Conservation (phyloP, 1,140 invertebrate genomes). For the Neoseiulus cucumeris region DNA sequence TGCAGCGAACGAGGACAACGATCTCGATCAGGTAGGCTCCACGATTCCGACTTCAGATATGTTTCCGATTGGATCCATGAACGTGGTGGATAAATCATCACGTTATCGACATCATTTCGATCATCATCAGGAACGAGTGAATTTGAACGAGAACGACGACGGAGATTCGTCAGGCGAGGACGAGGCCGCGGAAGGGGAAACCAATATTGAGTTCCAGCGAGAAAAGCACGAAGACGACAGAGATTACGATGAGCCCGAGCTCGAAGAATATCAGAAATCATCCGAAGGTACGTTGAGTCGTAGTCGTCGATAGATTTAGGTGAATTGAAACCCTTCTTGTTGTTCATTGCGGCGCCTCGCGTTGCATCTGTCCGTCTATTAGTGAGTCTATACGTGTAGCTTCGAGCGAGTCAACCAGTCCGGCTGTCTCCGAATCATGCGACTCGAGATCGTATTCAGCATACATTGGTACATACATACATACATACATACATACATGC, state of each 20-base stretch:
- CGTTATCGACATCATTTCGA: too few species aligned
- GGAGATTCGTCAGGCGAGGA: slow-evolving; percentile 24
- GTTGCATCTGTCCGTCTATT: too few species aligned
- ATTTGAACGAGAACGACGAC: slow-evolving; percentile 22
- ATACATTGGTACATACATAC: too few species aligned
- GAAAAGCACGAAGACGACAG: slow-evolving; percentile 19
- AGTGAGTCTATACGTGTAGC: too few species aligned
- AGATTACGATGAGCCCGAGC: slow-evolving; percentile 19
- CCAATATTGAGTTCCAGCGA: slow-evolving; percentile 4
- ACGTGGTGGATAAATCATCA: background rate
- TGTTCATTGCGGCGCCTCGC: too few species aligned
- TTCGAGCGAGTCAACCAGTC: too few species aligned
- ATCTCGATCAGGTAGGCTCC: slow-evolving; percentile 10
- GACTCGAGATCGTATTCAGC: too few species aligned
- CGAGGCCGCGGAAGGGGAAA: slow-evolving; percentile 24
- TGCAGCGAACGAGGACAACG: background rate
- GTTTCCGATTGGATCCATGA: too few species aligned
- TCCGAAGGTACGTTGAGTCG: slow-evolving; percentile 16
- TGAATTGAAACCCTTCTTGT: too few species aligned
- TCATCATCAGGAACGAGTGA: background rate
- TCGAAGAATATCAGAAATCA: slow-evolving; percentile 27
- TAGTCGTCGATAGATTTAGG: too few species aligned
- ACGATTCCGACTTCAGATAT: too few species aligned
- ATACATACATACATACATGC: slow-evolving; percentile 22
- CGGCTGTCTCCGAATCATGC: too few species aligned